Conservation (phyloP, 2,113 vertebrate genomes). For the Leuciscus idus region DNA sequence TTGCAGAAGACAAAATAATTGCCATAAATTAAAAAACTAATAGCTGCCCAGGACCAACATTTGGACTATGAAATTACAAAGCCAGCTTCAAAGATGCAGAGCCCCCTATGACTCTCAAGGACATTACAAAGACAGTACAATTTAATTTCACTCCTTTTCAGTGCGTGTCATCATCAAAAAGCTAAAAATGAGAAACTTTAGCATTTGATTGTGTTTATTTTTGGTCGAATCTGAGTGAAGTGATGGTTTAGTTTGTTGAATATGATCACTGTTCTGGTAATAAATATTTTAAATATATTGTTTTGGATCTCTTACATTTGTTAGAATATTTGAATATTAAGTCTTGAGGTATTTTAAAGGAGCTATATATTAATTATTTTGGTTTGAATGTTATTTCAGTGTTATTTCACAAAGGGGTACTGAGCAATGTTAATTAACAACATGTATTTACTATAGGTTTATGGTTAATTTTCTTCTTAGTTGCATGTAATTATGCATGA, state of each 20-base stretch:
- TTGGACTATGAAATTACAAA: not conserved
- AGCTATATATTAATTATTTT: not conserved
- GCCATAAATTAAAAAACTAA: not conserved
- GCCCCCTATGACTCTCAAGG: too few relatives aligned
- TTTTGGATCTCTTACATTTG: not conserved
- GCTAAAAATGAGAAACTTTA: not conserved
- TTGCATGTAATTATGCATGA: not conserved
- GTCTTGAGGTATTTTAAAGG: not conserved
- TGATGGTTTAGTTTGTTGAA: not conserved
- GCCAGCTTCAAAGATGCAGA: not conserved
- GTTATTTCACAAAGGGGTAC: not conserved
- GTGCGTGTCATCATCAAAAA: not conserved
- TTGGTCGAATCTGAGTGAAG: not conserved
- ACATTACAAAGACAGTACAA: not conserved
- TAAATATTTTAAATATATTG: not conserved
- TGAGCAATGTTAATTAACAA: not conserved
- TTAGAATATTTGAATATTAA: not conserved
- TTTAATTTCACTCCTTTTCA: not conserved
- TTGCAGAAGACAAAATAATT: not conserved
- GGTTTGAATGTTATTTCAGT: not conserved
- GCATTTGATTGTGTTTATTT: not conserved
- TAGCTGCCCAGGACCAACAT: not conserved
- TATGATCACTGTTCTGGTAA: not conserved
- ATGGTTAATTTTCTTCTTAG: not conserved
- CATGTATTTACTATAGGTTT: not conserved